Evolutionary conservation across 2,797 vertebrate genomes (phyloP).

Genomic region (Onychomys leucogaster): DNA sequence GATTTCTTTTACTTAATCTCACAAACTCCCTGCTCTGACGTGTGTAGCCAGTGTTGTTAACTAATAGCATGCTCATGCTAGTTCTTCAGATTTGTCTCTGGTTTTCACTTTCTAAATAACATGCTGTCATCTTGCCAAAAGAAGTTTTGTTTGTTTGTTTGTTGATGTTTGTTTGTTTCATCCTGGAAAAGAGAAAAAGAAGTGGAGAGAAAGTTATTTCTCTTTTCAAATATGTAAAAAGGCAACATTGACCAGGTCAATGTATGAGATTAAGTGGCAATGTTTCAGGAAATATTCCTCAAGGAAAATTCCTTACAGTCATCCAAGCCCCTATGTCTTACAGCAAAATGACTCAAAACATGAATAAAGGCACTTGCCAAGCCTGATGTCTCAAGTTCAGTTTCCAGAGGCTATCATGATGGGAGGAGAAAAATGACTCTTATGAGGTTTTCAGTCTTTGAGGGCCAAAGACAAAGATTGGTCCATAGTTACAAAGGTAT

Average conservation of each 20-base stretch:
- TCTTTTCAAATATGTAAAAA: conserved; percentile 3
- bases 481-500: not conserved
- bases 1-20: not conserved
- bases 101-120: conserved; percentile 30
- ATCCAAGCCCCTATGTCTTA: not conserved
- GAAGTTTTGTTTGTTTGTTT: not conserved
- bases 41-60: not conserved
- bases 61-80: not conserved
- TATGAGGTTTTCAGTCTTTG: not conserved
- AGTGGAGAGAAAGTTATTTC: not conserved
- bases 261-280: not conserved
- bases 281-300: not conserved
- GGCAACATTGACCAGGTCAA: not conserved
- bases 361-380: not conserved
- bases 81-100: not conserved
- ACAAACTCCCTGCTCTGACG: not conserved
- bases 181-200: not conserved
- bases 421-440: not conserved
- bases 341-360: conserved; percentile 58
- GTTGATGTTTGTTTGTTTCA: not conserved
- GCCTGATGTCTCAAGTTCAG: not conserved
- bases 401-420: too few species aligned
- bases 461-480: not conserved
- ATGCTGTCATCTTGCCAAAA: not conserved
- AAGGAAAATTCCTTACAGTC: not conserved